Conservation (phyloP, 2,888 invertebrate species). For the Monopis laevigella region DNA sequence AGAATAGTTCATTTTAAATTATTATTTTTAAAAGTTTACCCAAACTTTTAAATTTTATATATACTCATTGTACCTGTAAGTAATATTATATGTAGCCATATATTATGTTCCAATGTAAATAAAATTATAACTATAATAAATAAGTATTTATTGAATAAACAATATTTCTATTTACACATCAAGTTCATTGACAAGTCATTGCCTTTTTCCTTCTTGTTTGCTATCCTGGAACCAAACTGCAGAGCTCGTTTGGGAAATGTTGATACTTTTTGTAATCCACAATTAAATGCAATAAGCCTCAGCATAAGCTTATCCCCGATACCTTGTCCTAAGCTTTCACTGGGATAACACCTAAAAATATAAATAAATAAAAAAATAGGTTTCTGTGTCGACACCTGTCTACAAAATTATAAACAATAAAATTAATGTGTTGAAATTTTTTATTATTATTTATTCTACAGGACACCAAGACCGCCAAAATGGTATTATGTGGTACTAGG, state of each 20-base stretch:
- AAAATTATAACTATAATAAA: too few species aligned
- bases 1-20: too few species aligned
- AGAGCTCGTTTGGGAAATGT: constrained; percentile 90
- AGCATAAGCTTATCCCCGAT: constrained; percentile 94
- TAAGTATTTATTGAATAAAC: too few species aligned
- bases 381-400: neutral
- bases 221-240: constrained; percentile 97
- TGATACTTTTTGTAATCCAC: constrained; percentile 73
- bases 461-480: too few species aligned
- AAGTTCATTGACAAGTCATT: constrained; percentile 72
- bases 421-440: too few species aligned
- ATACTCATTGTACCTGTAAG: too few species aligned
- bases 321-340: constrained; percentile 72
- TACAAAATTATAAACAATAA: too few species aligned
- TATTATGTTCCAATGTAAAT: too few species aligned
- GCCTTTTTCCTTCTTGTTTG: constrained; percentile 89
- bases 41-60: too few species aligned
- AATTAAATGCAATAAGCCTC: constrained; percentile 73
- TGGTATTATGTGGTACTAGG: neutral
- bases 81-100: too few species aligned
- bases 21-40: too few species aligned
- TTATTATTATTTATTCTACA: too few species aligned
- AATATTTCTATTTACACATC: constrained; percentile 15
- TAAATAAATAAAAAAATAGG: constrained; percentile 14
- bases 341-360: constrained; percentile 68